Evolutionary conservation across 2,888 invertebrate genomes (phyloP).

Genomic region (Ennomos quercinarius): DNA sequence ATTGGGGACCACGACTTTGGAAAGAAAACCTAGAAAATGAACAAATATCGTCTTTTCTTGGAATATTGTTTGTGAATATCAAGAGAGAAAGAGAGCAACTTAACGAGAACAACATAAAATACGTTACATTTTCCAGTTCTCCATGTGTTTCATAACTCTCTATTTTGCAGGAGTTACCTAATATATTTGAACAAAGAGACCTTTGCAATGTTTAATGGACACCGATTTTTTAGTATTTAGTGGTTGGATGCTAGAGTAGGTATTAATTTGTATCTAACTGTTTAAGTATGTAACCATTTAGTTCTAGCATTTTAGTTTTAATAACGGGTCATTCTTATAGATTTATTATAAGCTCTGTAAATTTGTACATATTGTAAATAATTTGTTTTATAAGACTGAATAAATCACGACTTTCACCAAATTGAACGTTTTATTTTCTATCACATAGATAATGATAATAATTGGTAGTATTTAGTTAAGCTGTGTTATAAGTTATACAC

Average conservation of each 20-base stretch:
- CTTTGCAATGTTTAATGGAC: conserved; percentile 42
- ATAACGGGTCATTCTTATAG: conserved; percentile 59
- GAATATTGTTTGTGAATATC: too few species aligned
- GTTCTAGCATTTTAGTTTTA: conserved; percentile 22
- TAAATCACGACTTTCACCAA: conserved; percentile 45
- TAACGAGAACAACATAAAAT: too few species aligned
- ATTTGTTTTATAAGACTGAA: conserved; percentile 64
- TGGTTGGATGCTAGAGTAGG: too few species aligned
- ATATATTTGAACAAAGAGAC: neutral
- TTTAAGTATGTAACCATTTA: conserved; percentile 6
- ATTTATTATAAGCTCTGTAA: conserved; percentile 54
- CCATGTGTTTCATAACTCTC: neutral
- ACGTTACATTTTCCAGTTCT: too few species aligned
- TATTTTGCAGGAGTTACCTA: neutral
- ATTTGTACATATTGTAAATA: conserved; percentile 60
- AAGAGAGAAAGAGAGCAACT: too few species aligned
- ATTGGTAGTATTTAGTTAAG: too few species aligned
- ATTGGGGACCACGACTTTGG: too few species aligned
- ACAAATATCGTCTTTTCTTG: too few species aligned
- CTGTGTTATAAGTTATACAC: too few species aligned
- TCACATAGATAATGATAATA: too few species aligned
- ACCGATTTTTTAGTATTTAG: conserved; percentile 22
- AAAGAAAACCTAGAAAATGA: too few species aligned
- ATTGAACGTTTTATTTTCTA: conserved; percentile 5
- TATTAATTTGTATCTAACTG: too few species aligned